These are phyloP conservation scores for Lophius piscatorius DNA, from an alignment of 2,113 vertebrate genomes.

Conservation along the genomic window DNA sequence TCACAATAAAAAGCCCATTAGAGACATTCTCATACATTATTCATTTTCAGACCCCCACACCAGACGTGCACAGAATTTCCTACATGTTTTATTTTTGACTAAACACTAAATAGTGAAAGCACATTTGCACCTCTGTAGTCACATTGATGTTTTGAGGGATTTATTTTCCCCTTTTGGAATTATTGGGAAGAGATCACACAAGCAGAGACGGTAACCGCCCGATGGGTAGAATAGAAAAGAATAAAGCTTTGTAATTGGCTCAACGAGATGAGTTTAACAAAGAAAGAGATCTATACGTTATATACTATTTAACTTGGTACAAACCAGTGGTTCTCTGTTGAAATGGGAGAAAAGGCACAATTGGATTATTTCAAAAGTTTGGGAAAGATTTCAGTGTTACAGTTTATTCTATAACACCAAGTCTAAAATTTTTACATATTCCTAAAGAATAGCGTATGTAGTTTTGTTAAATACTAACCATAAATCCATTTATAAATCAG, in stretches of 20 bases:
- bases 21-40: constrained; percentile 71
- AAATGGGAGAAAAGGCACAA: background rate
- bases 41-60: constrained; percentile 54
- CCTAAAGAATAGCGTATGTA: no score
- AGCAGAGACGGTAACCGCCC: constrained; percentile 13
- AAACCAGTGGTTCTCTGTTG: constrained; percentile 9
- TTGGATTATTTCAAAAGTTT: background rate
- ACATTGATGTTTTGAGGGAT: constrained; percentile 34
- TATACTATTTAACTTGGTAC: constrained; percentile 11
- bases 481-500: no score
- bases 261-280: constrained; percentile 14
- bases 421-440: no score
- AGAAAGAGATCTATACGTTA: background rate
- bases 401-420: no score
- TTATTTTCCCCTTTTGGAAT: constrained; percentile 39
- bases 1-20: constrained; percentile 65
- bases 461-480: no score
- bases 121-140: constrained; percentile 53
- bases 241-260: constrained; percentile 24
- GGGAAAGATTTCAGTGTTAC: background rate
- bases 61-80: constrained; percentile 60
- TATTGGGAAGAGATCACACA: constrained; percentile 37
- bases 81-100: constrained; percentile 65
- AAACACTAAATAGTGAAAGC: constrained; percentile 54
- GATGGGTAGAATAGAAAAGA: constrained; percentile 31